Percentiles rank a stretch among this genome's conserved stretches.
phyloP scores from a whole-genome alignment of 2,797 vertebrate species.

The Bucorvus abyssinicus region DNA sequence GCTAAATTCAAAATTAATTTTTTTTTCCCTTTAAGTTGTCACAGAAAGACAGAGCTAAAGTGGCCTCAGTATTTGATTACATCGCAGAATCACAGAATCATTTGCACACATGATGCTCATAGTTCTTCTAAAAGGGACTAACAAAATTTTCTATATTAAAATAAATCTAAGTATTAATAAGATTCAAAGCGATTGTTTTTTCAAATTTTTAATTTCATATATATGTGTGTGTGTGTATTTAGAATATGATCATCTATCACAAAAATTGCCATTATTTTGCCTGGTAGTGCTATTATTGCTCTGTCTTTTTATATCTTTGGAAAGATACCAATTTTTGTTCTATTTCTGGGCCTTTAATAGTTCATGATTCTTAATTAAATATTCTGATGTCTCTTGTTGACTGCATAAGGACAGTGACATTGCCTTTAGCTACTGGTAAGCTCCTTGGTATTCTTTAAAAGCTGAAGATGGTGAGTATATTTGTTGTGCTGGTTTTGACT shows the following conservation, averaged over 20 bases:
- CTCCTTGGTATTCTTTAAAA: background rate
- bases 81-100: too few species aligned
- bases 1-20: background rate
- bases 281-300: background rate
- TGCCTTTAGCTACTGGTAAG: background rate
- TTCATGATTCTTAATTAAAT: background rate
- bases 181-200: background rate
- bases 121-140: background rate
- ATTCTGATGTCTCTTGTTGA: background rate
- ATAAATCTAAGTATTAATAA: background rate
- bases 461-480: background rate
- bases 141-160: background rate
- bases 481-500: background rate
- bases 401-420: background rate
- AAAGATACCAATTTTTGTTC: background rate
- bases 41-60: background rate
- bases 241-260: background rate
- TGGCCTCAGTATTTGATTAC: background rate
- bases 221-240: background rate
- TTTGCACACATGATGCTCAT: background rate
- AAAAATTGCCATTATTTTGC: background rate
- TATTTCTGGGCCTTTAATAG: constrained; percentile 6
- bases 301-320: background rate
- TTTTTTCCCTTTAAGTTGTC: background rate
- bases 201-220: background rate